Conservation (phyloP, 1,140 invertebrate species). For the Charaxes varanes region DNA sequence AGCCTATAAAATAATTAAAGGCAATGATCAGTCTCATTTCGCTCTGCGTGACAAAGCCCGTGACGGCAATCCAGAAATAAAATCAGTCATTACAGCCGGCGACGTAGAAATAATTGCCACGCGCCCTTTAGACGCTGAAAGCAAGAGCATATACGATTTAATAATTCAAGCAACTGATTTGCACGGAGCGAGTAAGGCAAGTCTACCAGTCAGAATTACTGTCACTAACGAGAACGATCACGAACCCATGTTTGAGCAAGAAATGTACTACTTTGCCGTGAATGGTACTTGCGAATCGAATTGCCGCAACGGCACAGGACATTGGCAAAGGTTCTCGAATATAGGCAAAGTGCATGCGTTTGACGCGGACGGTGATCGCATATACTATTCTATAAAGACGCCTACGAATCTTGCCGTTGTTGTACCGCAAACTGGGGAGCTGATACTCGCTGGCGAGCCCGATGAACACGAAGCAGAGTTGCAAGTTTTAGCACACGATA, state of each 20-base stretch:
- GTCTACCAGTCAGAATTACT: conserved; percentile 81
- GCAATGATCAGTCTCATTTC: conserved; percentile 81
- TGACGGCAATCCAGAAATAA: conserved; percentile 74
- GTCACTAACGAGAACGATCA: conserved; percentile 94
- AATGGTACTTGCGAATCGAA: conserved; percentile 74
- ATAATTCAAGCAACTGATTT: conserved; percentile 84
- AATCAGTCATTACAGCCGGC: conserved; percentile 74
- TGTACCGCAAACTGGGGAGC: conserved; percentile 92
- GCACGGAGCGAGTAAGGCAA: conserved; percentile 82
- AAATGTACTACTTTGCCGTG: conserved; percentile 86
- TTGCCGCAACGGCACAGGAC: conserved; percentile 70
- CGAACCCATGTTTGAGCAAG: conserved; percentile 85
- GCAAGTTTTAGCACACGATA: conserved; percentile 87
- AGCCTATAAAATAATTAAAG: conserved; percentile 85
- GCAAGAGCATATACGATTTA: conserved; percentile 79
- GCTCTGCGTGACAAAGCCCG: conserved; percentile 78
- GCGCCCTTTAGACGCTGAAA: conserved; percentile 83
- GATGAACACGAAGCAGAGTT: conserved; percentile 80
- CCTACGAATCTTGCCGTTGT: conserved; percentile 88
- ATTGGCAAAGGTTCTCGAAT: conserved; percentile 84
- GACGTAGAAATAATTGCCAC: conserved; percentile 83
- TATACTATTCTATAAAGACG: conserved; percentile 87
- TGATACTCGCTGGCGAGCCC: conserved; percentile 86
- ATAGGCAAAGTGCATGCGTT: conserved; percentile 87
- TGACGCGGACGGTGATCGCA: conserved; percentile 90